Evolutionary conservation across 2,888 invertebrate species (phyloP).

Genomic region (Microdon myrmicae): DNA sequence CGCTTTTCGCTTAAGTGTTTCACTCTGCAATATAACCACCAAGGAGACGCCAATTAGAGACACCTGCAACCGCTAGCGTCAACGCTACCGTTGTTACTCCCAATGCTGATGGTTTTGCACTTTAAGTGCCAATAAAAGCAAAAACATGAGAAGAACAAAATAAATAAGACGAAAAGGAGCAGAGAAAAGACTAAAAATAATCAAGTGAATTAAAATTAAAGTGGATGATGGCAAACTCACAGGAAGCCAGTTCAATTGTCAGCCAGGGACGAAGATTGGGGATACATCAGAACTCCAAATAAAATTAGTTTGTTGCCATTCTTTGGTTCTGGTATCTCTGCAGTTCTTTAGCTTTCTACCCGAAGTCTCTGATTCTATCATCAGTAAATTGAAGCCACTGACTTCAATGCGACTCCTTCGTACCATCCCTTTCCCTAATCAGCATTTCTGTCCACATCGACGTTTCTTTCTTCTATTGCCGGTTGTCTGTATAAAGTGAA

Average conservation of each 20-base stretch:
- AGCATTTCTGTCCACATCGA: not conserved
- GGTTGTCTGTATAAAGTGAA: slow-evolving; percentile 20
- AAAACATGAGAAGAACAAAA: not conserved
- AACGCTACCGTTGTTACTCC: not conserved
- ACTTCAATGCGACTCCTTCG: too few species aligned
- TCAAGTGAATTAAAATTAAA: too few species aligned
- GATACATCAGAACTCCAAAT: slow-evolving; percentile 21
- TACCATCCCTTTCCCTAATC: not conserved
- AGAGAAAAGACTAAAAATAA: slow-evolving; percentile 3
- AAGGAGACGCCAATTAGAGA: slow-evolving; percentile 32
- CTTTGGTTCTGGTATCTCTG: slow-evolving; percentile 7
- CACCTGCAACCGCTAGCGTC: slow-evolving; percentile 31
- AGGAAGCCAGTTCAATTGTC: too few species aligned
- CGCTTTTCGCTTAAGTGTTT: slow-evolving; percentile 25
- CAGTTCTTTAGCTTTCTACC: not conserved
- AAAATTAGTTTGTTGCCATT: slow-evolving; percentile 40
- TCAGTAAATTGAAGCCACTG: slow-evolving; percentile 20
- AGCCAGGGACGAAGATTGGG: too few species aligned
- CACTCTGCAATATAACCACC: slow-evolving; percentile 26
- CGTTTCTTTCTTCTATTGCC: not conserved
- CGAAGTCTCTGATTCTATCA: slow-evolving; percentile 5
- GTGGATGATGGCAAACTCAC: too few species aligned
- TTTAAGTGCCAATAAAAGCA: slow-evolving; percentile 13
- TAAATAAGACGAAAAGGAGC: not conserved
- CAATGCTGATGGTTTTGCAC: slow-evolving; percentile 16